Conservation (phyloP, 2,888 invertebrate genomes). For the Punctoribates punctum region DNA sequence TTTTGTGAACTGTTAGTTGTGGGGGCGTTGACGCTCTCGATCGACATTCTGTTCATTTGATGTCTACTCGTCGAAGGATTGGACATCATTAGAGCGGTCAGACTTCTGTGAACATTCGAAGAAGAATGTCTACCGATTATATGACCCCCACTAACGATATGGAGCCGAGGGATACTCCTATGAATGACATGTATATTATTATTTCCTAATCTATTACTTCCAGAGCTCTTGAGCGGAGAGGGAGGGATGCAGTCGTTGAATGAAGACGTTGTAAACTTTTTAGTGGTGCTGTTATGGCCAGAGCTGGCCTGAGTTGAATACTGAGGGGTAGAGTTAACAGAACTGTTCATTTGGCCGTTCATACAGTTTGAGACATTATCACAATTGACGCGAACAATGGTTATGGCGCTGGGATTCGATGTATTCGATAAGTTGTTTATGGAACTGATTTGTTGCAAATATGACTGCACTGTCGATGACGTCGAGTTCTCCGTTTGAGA, state of each 20-base stretch:
- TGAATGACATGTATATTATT: conserved; percentile 38
- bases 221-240: neutral
- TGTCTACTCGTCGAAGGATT: conserved; percentile 39
- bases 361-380: conserved; percentile 29
- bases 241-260: conserved; percentile 12
- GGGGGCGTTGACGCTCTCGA: conserved; percentile 40
- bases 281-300: neutral
- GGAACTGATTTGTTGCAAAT: conserved; percentile 53
- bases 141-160: conserved; percentile 38
- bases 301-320: conserved; percentile 4
- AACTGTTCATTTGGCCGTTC: neutral
- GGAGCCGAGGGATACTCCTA: conserved; percentile 42
- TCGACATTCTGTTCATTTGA: conserved; percentile 41
- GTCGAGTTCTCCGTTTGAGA: conserved; percentile 61
- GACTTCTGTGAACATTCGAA: conserved; percentile 30
- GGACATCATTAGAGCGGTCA: conserved; percentile 35
- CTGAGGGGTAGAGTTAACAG: neutral
- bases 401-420: conserved; percentile 26
- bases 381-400: conserved; percentile 40
- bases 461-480: conserved; percentile 53
- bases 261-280: neutral
- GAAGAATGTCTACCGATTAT: conserved; percentile 21
- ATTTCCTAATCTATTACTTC: conserved; percentile 6
- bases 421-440: conserved; percentile 3
- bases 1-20: conserved; percentile 43